phyloP scores from a whole-genome alignment of 2,888 invertebrate species.

The Tortricodes alternella region DNA sequence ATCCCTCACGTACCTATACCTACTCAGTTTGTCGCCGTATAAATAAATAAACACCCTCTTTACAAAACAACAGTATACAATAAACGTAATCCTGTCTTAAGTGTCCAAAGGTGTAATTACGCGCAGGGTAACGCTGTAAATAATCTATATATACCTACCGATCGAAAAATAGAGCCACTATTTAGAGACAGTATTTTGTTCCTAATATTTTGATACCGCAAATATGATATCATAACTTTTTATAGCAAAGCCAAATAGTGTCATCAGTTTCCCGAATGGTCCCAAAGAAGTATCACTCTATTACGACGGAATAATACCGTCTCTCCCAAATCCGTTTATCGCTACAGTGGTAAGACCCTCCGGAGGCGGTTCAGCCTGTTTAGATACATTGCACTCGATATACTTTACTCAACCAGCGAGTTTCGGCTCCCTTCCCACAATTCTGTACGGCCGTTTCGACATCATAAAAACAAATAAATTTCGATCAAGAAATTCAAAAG shows the following conservation, averaged over 20 bases:
- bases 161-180: slow-evolving; percentile 37
- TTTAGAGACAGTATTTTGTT: slow-evolving; percentile 55
- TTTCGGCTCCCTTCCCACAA: slow-evolving; percentile 47
- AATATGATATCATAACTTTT: slow-evolving; percentile 75
- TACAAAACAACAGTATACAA: slow-evolving; percentile 10
- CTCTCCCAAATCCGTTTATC: slow-evolving; percentile 74
- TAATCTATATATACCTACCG: not conserved
- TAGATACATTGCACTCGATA: slow-evolving; percentile 65
- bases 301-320: slow-evolving; percentile 65
- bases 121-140: not conserved
- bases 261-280: slow-evolving; percentile 70
- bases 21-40: slow-evolving; percentile 12
- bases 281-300: slow-evolving; percentile 72
- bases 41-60: slow-evolving; percentile 8
- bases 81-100: not conserved
- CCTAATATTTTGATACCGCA: slow-evolving; percentile 68
- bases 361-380: slow-evolving; percentile 52
- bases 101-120: not conserved
- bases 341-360: slow-evolving; percentile 61
- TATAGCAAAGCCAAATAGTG: slow-evolving; percentile 75
- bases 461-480: slow-evolving; percentile 48
- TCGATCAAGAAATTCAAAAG: slow-evolving; percentile 39
- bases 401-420: slow-evolving; percentile 50
- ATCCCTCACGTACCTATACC: slow-evolving; percentile 15
- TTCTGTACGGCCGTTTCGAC: slow-evolving; percentile 41